These are phyloP conservation scores for Pocillopora damicornis DNA, from an alignment of 64 coral and sea anemone species.

Conservation along the genomic window DNA sequence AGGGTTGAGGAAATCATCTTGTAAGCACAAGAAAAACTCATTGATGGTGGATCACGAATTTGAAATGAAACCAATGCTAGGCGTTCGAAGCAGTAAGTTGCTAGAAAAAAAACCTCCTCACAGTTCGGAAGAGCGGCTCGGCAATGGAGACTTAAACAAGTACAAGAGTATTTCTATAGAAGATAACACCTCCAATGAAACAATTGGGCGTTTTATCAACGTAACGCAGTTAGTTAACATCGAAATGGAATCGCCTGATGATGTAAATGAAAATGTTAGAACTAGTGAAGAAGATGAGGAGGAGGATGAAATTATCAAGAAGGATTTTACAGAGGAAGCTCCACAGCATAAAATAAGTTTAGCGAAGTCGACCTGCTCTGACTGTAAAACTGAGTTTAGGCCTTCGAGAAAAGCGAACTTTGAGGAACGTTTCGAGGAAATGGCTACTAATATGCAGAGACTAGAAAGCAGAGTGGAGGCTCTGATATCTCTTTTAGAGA, in stretches of 20 bases:
- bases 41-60: neutral
- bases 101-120: neutral
- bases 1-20: neutral
- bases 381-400: conserved; percentile 14
- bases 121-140: conserved; percentile 4
- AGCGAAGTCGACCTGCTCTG: conserved; percentile 8
- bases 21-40: conserved; percentile 16
- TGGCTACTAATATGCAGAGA: conserved; percentile 40
- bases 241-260: neutral
- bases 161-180: conserved; percentile 9
- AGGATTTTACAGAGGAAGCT: conserved; percentile 9
- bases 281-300: neutral
- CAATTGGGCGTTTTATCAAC: conserved; percentile 17
- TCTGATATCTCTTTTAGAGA: conserved; percentile 19
- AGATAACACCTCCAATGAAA: neutral
- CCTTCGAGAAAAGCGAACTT: neutral
- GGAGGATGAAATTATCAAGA: neutral
- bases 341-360: conserved; percentile 15
- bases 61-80: conserved; percentile 40
- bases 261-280: neutral
- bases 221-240: conserved; percentile 14
- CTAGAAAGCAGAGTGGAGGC: conserved; percentile 39
- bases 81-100: conserved; percentile 20
- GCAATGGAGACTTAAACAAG: conserved; percentile 27
- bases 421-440: conserved; percentile 32